A percentile compares a stretch with the other conserved stretches of the same genome.
These are phyloP conservation scores for Centroberyx gerrardi DNA, from an alignment of 2,797 vertebrate genomes.

Conservation along the genomic window DNA sequence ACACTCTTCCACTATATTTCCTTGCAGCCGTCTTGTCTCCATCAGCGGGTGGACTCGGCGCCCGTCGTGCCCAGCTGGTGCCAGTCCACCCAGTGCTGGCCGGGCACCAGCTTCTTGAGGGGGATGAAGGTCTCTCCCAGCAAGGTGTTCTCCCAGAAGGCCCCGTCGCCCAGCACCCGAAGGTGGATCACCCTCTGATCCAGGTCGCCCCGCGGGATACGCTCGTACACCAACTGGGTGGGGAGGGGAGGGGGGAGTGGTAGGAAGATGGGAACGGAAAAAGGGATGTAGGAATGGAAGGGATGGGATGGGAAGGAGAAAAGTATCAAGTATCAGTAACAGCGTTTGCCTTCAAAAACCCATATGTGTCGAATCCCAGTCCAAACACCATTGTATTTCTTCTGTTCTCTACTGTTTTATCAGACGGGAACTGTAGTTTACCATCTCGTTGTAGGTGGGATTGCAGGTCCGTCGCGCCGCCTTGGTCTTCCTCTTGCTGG, in stretches of 20 bases:
- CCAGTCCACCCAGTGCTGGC: conserved; percentile 95
- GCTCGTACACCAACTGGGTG: conserved; percentile 93
- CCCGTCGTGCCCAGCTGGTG: conserved; percentile 88
- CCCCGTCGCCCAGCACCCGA: conserved; percentile 93
- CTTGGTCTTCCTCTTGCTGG: conserved; percentile 98
- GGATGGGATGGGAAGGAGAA: conserved; percentile 43
- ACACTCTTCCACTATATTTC: conserved; percentile 23
- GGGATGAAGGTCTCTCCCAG: conserved; percentile 93
- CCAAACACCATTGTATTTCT: no score
- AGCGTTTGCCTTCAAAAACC: no score
- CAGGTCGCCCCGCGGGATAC: conserved; percentile 93
- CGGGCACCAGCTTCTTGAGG: conserved; percentile 89
- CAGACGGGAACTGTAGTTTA: conserved; percentile 54
- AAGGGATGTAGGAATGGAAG: not conserved
- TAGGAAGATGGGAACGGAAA: conserved; percentile 1
- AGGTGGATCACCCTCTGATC: conserved; percentile 94
- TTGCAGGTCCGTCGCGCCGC: conserved; percentile 96
- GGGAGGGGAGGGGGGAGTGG: conserved; percentile 1
- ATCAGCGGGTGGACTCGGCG: conserved; percentile 82
- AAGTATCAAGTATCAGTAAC: conserved; percentile 32
- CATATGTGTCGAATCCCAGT: no score
- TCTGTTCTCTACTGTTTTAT: no score
- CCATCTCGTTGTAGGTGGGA: conserved; percentile 99
- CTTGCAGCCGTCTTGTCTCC: conserved; percentile 3
- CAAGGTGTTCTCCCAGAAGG: conserved; percentile 96